These are phyloP conservation scores for Colinus virginianus DNA, from an alignment of 2,113 vertebrate genomes.

Conservation along the genomic window DNA sequence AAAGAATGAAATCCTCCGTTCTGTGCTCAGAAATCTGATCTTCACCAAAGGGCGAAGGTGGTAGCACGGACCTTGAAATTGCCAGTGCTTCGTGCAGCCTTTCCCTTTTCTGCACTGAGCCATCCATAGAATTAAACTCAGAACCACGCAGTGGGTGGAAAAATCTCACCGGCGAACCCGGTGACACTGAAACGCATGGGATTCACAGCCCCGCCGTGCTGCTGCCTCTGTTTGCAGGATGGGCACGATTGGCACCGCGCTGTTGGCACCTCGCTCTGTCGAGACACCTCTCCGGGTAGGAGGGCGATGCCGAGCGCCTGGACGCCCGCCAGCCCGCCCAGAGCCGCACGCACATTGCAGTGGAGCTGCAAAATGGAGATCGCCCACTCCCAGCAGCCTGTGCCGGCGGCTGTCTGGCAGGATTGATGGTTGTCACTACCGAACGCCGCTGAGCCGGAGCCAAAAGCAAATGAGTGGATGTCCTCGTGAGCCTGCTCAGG, in stretches of 20 bases:
- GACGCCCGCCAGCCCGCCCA: conserved; percentile 24
- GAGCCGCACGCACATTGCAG: conserved; percentile 21
- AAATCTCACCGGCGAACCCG: neutral
- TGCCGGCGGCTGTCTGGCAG: conserved; percentile 69
- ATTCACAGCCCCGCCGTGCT: neutral
- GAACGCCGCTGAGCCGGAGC: conserved; percentile 50
- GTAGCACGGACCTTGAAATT: rapidly evolving
- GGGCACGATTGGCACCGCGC: neutral
- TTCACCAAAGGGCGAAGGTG: neutral
- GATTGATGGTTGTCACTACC: conserved; percentile 67
- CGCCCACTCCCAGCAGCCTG: conserved; percentile 60
- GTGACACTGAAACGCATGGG: neutral
- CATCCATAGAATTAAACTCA: neutral
- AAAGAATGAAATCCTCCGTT: conserved; percentile 70
- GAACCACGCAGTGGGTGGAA: neutral
- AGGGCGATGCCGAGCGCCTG: conserved; percentile 40
- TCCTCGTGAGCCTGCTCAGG: conserved; percentile 52
- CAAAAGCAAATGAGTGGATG: conserved; percentile 56
- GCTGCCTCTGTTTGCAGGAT: conserved; percentile 32
- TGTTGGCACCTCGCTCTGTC: conserved; percentile 61
- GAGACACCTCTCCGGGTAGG: conserved; percentile 62
- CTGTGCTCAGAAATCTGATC: conserved; percentile 60
- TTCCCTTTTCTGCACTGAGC: neutral
- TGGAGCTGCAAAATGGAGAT: conserved; percentile 34
- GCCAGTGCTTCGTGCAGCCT: neutral